A percentile compares a stretch with the other conserved stretches of the same genome.
phyloP scores from a whole-genome alignment of 1,140 invertebrate genomes.

The Saxidomus purpurata region DNA sequence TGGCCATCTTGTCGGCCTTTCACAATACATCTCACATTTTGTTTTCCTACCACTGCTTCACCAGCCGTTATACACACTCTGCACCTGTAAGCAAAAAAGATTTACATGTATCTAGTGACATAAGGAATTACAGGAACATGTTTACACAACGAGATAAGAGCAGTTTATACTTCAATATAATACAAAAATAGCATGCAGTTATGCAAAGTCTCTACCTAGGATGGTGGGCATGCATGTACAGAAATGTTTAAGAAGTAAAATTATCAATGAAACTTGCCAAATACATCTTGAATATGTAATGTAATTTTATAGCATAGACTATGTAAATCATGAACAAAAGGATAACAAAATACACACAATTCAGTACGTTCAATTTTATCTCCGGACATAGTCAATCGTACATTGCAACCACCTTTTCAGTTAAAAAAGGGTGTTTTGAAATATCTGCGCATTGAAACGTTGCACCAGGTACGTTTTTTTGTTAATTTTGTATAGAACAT shows the following conservation, averaged over 20 bases:
- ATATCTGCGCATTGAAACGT: not conserved
- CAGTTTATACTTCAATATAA: no score
- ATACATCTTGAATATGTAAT: no score
- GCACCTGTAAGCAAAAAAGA: conserved; percentile 34
- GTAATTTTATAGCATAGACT: no score
- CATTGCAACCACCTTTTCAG: not conserved
- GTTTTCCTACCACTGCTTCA: not conserved
- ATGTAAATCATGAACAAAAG: no score
- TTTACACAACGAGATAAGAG: no score
- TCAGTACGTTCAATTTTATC: not conserved
- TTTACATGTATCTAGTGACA: not conserved
- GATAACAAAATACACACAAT: not conserved
- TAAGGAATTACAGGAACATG: no score
- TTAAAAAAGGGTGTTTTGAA: conserved; percentile 4
- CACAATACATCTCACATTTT: not conserved
- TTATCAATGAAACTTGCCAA: no score
- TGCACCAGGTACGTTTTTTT: conserved; percentile 23
- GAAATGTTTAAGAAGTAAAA: no score
- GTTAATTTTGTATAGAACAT: not conserved
- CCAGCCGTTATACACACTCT: conserved; percentile 19
- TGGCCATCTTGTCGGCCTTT: not conserved
- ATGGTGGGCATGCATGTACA: no score
- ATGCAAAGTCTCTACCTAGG: no score
- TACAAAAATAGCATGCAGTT: no score
- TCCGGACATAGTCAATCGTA: not conserved